phyloP scores from a whole-genome alignment of 1,140 invertebrate genomes.

The Apis laboriosa region DNA sequence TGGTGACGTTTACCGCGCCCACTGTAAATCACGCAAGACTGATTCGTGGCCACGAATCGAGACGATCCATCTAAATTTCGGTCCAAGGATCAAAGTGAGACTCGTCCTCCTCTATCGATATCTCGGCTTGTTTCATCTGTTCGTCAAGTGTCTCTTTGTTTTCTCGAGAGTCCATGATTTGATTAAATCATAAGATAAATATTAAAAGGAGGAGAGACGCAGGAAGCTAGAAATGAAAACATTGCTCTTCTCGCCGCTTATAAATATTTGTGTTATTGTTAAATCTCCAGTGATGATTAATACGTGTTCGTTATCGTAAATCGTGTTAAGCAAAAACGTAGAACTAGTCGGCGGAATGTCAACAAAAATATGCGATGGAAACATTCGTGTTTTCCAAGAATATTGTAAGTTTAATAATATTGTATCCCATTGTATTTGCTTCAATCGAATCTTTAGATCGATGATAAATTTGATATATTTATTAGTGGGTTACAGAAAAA shows the following conservation, averaged over 20 bases:
- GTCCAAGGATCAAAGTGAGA: slow-evolving; percentile 27
- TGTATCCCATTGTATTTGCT: background rate
- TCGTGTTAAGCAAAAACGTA: no score
- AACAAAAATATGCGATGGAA: no score
- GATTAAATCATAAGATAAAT: no score
- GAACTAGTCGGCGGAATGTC: no score
- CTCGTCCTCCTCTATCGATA: background rate
- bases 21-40: slow-evolving; percentile 57
- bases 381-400: background rate
- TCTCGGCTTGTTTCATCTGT: background rate
- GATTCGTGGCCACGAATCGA: slow-evolving; percentile 20
- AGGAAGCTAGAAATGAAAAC: no score
- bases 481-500: background rate
- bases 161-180: no score
- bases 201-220: no score
- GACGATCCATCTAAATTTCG: slow-evolving; percentile 1
- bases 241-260: background rate
- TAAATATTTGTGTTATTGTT: no score
- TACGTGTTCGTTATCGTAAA: no score
- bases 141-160: no score
- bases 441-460: slow-evolving; percentile 24
- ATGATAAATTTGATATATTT: slow-evolving; percentile 12
- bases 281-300: no score
- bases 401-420: background rate
- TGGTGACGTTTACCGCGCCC: slow-evolving; percentile 53